Percentiles rank a stretch among this genome's conserved stretches.
Evolutionary conservation across 2,888 invertebrate species (phyloP).

Genomic region (Lydus trimaculatus): DNA sequence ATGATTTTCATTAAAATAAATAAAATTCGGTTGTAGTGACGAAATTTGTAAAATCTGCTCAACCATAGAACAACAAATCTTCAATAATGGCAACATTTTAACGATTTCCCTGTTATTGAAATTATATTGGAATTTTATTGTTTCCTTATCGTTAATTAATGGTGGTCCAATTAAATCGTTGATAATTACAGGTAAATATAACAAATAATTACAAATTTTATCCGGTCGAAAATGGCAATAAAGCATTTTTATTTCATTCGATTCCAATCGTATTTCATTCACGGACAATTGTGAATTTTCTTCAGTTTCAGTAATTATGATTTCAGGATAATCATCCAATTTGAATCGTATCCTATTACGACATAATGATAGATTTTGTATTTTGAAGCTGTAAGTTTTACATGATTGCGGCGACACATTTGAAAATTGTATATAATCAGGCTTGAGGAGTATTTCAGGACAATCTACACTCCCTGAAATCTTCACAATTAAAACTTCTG

Average conservation of each 20-base stretch:
- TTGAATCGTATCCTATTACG: constrained; percentile 7
- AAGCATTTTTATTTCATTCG: constrained; percentile 48
- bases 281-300: constrained; percentile 25
- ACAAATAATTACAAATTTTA: constrained; percentile 63
- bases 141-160: constrained; percentile 39
- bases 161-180: constrained; percentile 69
- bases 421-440: constrained; percentile 62
- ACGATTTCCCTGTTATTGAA: background rate
- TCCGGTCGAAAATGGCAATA: constrained; percentile 58
- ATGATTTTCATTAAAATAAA: constrained; percentile 17
- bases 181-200: constrained; percentile 67
- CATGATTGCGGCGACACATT: constrained; percentile 58
- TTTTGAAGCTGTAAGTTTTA: constrained; percentile 46
- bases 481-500: constrained; percentile 60
- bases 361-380: constrained; percentile 48
- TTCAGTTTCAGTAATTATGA: constrained; percentile 46
- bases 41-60: constrained; percentile 25
- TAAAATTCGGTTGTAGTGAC: constrained; percentile 22
- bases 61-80: constrained; percentile 15
- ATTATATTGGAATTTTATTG: background rate
- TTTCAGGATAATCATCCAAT: constrained; percentile 55
- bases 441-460: constrained; percentile 63
- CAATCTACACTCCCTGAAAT: constrained; percentile 63
- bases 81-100: constrained; percentile 7
- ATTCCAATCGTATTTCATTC: constrained; percentile 40